Evolutionary conservation across 2,113 vertebrate species (phyloP), one percentile per base, ranked within the genome.

Genomic region (Catharus bicknelli): DNA sequence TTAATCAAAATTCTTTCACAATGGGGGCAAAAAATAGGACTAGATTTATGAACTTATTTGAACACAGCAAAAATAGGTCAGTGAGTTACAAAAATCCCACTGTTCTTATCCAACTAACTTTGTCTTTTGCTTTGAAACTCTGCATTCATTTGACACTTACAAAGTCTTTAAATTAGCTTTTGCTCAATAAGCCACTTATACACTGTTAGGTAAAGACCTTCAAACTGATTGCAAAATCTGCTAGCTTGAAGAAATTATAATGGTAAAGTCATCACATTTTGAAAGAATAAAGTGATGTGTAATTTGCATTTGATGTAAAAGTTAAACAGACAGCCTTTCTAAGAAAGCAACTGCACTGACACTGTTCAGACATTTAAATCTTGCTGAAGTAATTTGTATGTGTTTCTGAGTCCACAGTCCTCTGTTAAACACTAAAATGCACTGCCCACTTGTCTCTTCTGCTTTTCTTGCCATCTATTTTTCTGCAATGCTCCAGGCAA

Each of bases 31-130:
- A 86, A 93, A 75, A 22, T 50, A 54, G 17, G 47, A 68, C 68
- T 76, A 85, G 81, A 86, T 96, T 86, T 90, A 96, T 88, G 72
- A 94, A 68, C 21, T 69, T 90, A 83, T 95, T 93, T 58, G 83
- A 95, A 70, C 73, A 92, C 51, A 80, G 78, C 40, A 88, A 95
- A 97, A 95, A 85, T 50, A 96, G 90, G 80, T 91, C 96, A 89
- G 68, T 72, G 19, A 32, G 70, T 86, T 79, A 74, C 34, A 74
- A 79, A 80, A 78, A 63, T 19, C 10, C 8, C 32, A 43, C 6
- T 19, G 43, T 51, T 67, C 38, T 84, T 53, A 84, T 20, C 50
- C 18, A 40, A 4, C 4, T 43, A 42, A 68, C 59, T 81, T 78
- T 55, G n/a, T 51, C n/a, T 48, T 83, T 73, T 66, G 23, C 57